A percentile compares a stretch with the other conserved stretches of the same genome.
Conservation (phyloP, 1,140 invertebrate genomes). For the Philaenus spumarius region DNA sequence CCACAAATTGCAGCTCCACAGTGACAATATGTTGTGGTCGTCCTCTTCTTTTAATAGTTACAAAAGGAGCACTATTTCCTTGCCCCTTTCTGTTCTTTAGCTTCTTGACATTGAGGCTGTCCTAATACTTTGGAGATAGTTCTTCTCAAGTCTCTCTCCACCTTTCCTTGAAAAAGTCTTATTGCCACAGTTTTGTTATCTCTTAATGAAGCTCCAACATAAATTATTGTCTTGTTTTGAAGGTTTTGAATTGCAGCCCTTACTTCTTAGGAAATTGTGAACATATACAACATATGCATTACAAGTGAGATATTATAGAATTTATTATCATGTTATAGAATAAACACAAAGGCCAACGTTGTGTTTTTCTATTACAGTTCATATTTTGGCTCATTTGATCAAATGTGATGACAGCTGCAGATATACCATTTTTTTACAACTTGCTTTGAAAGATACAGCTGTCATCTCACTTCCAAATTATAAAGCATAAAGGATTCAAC, state of each 20-base stretch:
- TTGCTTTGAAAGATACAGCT: slow-evolving; percentile 23
- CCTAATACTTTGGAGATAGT: not conserved
- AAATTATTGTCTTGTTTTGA: too few species aligned
- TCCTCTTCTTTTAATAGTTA: slow-evolving; percentile 17
- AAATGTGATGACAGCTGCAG: slow-evolving; percentile 36
- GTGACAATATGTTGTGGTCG: slow-evolving; percentile 19
- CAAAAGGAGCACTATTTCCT: slow-evolving; percentile 20
- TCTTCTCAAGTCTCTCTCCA: slow-evolving; percentile 5
- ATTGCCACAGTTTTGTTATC: slow-evolving; percentile 6
- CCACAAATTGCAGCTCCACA: slow-evolving; percentile 21
- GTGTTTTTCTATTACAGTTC: slow-evolving; percentile 16
- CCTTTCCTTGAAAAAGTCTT: not conserved
- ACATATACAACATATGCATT: slow-evolving; percentile 6
- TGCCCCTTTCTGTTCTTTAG: slow-evolving; percentile 11
- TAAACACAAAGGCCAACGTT: too few species aligned
- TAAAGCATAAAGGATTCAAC: slow-evolving; percentile 11
- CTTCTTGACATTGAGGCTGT: not conserved
- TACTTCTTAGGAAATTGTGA: too few species aligned
- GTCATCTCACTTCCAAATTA: slow-evolving; percentile 21
- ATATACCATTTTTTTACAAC: slow-evolving; percentile 23
- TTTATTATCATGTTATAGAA: slow-evolving; percentile 19
- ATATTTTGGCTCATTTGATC: slow-evolving; percentile 31
- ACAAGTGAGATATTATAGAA: slow-evolving; percentile 6
- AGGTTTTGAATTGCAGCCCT: too few species aligned
- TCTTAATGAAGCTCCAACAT: too few species aligned